These are phyloP conservation scores for Gopherus flavomarginatus DNA, from an alignment of 2,113 vertebrate genomes.

Conservation along the genomic window DNA sequence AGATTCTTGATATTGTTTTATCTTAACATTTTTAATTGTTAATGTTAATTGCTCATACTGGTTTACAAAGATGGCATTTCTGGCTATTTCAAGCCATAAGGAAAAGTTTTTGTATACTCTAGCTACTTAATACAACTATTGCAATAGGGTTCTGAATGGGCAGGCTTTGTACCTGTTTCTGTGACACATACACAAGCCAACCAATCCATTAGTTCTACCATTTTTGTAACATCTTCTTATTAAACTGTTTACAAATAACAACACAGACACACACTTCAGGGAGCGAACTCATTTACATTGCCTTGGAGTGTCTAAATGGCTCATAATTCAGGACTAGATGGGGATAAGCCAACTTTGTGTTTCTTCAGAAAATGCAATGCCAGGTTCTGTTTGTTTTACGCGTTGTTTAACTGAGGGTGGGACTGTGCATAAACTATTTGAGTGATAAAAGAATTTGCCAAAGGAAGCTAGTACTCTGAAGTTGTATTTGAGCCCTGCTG, in stretches of 20 bases:
- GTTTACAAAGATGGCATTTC: not conserved
- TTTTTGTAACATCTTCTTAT: not conserved
- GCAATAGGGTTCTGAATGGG: not conserved
- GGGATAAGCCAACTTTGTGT: not conserved
- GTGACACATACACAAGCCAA: not conserved
- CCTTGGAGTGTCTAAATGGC: not conserved
- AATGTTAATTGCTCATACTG: constrained; percentile 32
- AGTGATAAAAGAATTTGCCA: not conserved
- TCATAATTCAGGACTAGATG: not conserved
- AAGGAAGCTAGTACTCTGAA: not conserved
- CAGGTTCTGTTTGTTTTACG: not conserved
- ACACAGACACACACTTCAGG: not conserved
- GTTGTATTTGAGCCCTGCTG: not conserved
- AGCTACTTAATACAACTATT: constrained; percentile 11
- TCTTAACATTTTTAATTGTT: constrained; percentile 31
- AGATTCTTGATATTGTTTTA: constrained; percentile 38
- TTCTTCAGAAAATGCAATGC: not conserved
- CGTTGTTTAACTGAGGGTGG: not conserved
- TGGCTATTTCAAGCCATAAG: constrained; percentile 23
- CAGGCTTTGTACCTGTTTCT: not conserved
- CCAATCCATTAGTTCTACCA: not conserved
- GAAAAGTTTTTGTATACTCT: constrained; percentile 30
- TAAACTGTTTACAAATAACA: not conserved
- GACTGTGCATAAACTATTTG: not conserved
- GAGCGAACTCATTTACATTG: not conserved